Evolutionary conservation across 92 coral and sea anemone species (phyloP), one percentile per base, ranked within the genome.

Genomic region (Palythoa grandis): DNA sequence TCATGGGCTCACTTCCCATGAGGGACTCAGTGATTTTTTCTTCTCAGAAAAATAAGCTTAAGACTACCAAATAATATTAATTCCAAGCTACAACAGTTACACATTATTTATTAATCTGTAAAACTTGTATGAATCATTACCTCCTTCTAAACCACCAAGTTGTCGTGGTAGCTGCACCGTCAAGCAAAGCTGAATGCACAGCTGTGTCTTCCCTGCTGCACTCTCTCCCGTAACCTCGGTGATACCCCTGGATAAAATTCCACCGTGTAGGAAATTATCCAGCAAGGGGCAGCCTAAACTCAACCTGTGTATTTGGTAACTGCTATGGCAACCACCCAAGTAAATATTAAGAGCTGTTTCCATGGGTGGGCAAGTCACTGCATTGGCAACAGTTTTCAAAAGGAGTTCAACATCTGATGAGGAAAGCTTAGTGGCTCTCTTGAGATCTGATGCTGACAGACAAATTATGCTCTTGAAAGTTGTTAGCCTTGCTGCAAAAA

Each of bases 221-320:
- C 99, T 96, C 74, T 91, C 96, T 15, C 99, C 99, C 39, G 94
- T 91, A 15, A 96, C 88, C 83, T 96, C 99, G 24, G 99, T 96
- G 61, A 96, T 88, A 1, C 98, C 96, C 39, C 86, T 89, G 17
- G 90, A 91, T 56, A 92, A 84, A 66, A 96, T 87, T 22, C 99
- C 99, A 54, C 99, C 98, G 52, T 82, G 82, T 3, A 96, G 91
- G 16, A 84, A 84, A 20, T 50, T 74, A 80, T 96, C 97, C 58
- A 96, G 52, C 48, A 93, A 83, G 43, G 92, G 89, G 77, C 99
- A 96, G 9, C 99, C 99, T 38, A 91, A 23, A 65, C 93, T 90
- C 52, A 96, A 76, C 37, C 87, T 83, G 10, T 63, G 92, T 20
- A 57, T 52, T n/a, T 40, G 87, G 20, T 84, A 82, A 13, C 22